Conservation (phyloP, 2,888 invertebrate species). For the Oligia latruncula region DNA sequence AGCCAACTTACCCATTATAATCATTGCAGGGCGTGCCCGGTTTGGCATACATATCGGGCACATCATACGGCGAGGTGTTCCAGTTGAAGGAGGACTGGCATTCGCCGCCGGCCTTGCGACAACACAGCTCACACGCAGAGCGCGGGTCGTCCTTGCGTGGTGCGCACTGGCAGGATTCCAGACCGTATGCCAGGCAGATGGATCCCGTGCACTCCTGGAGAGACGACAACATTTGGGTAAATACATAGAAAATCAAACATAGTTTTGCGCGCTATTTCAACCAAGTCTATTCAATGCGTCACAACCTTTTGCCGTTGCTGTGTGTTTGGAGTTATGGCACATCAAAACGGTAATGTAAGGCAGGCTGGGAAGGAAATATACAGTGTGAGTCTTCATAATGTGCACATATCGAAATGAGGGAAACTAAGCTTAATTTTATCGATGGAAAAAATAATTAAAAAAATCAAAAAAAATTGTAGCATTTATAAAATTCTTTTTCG, state of each 20-base stretch:
- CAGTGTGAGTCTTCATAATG: too few species aligned
- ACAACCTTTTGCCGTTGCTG: background rate
- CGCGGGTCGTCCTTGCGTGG: conserved; percentile 95
- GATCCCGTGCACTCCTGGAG: conserved; percentile 97
- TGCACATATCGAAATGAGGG: too few species aligned
- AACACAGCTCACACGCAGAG: conserved; percentile 98
- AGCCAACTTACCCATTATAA: conserved; percentile 93
- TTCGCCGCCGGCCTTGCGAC: conserved; percentile 95
- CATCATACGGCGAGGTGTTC: conserved; percentile 96
- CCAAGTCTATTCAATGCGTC: background rate
- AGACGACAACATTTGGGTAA: background rate
- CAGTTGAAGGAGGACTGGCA: conserved; percentile 97
- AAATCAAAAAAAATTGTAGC: too few species aligned
- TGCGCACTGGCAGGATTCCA: conserved; percentile 98
- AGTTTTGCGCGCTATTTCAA: background rate
- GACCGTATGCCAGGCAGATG: conserved; percentile 98
- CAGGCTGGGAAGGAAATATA: background rate
- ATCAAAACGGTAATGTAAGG: background rate
- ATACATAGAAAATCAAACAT: background rate
- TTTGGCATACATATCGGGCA: conserved; percentile 97
- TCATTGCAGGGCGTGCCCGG: conserved; percentile 98
- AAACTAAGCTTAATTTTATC: too few species aligned
- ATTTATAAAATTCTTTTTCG: too few species aligned
- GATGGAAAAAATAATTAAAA: too few species aligned
- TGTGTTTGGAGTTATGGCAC: background rate